These are phyloP conservation scores for Onthophagus sagittarius DNA, from an alignment of 2,888 invertebrate species.

Conservation along the genomic window DNA sequence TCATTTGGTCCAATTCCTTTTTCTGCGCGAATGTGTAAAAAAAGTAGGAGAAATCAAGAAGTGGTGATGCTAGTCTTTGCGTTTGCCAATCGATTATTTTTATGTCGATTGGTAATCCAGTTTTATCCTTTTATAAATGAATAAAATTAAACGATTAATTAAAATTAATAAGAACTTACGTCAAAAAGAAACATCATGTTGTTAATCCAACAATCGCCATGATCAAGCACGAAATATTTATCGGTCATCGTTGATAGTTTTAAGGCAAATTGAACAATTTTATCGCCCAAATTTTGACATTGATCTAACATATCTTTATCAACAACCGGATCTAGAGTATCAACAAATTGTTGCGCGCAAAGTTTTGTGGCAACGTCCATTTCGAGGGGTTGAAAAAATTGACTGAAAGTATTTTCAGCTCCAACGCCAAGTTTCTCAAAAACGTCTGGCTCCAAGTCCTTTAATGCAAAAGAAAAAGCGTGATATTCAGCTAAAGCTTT, in stretches of 20 bases:
- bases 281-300: background rate
- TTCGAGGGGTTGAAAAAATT: background rate
- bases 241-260: too few species aligned
- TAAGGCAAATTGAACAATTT: background rate
- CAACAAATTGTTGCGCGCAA: slow-evolving; percentile 8
- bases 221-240: slow-evolving; percentile 11
- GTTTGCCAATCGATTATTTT: slow-evolving; percentile 36
- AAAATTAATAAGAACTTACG: slow-evolving; percentile 15
- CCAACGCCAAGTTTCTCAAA: slow-evolving; percentile 25
- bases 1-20: slow-evolving; percentile 32
- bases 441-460: slow-evolving; percentile 28
- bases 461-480: slow-evolving; percentile 33
- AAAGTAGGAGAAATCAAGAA: slow-evolving; percentile 37
- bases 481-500: slow-evolving; percentile 35
- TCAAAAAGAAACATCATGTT: slow-evolving; percentile 30
- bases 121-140: background rate
- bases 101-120: slow-evolving; percentile 24
- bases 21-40: slow-evolving; percentile 35
- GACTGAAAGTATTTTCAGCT: slow-evolving; percentile 14
- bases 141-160: background rate
- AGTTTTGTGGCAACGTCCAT: slow-evolving; percentile 2
- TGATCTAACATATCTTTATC: slow-evolving; percentile 17
- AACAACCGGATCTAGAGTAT: slow-evolving; percentile 10
- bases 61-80: slow-evolving; percentile 29
- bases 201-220: slow-evolving; percentile 26